A percentile compares a stretch with the other conserved stretches of the same genome.
These are phyloP conservation scores for Rousettus leschenaultii DNA, from an alignment of 2,113 vertebrate genomes.

Conservation along the genomic window DNA sequence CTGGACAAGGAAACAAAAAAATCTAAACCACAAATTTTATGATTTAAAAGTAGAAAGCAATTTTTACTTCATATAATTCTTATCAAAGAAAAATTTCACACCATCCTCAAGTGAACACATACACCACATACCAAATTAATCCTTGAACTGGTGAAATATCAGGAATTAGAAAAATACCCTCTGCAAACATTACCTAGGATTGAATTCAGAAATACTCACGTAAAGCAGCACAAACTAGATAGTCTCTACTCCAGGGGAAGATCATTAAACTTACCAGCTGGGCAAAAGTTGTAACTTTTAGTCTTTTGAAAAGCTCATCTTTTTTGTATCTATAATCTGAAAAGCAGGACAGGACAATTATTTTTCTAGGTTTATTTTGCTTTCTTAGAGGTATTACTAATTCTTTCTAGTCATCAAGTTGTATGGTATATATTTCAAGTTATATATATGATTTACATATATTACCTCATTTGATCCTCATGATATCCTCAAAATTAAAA, in stretches of 20 bases:
- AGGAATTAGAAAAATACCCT: neutral
- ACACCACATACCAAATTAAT: neutral
- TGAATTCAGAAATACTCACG: neutral
- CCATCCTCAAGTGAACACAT: neutral
- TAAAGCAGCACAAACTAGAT: neutral
- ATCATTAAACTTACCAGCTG: slow-evolving; percentile 88
- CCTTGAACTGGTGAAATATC: neutral
- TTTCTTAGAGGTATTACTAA: neutral
- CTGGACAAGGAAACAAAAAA: slow-evolving; percentile 12
- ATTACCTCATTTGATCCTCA: neutral
- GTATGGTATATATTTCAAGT: neutral
- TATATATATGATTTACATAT: neutral
- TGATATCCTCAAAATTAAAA: neutral
- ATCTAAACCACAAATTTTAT: neutral
- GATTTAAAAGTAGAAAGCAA: neutral
- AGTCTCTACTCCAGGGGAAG: neutral
- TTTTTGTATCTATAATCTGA: slow-evolving; percentile 96
- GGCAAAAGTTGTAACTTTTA: slow-evolving; percentile 96
- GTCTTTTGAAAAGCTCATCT: slow-evolving; percentile 95
- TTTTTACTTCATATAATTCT: slow-evolving; percentile 23
- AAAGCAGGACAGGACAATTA: slow-evolving; percentile 33
- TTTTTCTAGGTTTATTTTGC: neutral
- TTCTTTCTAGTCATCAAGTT: slow-evolving; percentile 13
- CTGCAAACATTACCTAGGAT: neutral
- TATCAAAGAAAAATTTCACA: neutral